Percentiles rank a stretch among this genome's conserved stretches.
Conservation (phyloP, 2,797 vertebrate genomes). For the Gallirallus australis region DNA sequence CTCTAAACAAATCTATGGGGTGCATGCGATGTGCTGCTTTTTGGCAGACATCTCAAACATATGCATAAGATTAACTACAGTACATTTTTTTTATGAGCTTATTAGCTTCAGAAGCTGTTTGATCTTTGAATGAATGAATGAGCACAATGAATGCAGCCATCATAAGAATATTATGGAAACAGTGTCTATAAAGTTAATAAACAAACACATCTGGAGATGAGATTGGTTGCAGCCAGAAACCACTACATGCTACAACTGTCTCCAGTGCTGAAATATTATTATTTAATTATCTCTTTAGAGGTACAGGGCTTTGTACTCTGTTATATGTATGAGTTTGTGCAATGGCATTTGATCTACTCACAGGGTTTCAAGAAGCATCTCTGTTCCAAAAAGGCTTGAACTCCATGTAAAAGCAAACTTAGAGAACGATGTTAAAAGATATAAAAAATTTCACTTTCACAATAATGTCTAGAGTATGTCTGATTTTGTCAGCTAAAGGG, state of each 20-base stretch:
- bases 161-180: not conserved
- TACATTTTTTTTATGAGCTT: not conserved
- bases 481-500: not conserved
- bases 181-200: not conserved
- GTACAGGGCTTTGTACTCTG: not conserved
- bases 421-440: not conserved
- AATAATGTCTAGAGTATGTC: not conserved
- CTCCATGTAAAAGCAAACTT: not conserved
- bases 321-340: not conserved
- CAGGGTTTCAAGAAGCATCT: not conserved
- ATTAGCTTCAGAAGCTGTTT: not conserved
- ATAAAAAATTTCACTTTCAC: not conserved
- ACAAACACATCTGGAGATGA: not conserved
- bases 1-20: not conserved
- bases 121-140: not conserved
- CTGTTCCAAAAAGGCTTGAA: not conserved
- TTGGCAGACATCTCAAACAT: not conserved
- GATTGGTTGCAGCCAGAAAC: not conserved
- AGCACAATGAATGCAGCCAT: not conserved
- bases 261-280: not conserved
- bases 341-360: not conserved
- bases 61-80: not conserved
- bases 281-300: not conserved
- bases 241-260: not conserved
- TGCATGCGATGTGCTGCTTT: not conserved